phyloP scores from a whole-genome alignment of 1,140 invertebrate genomes.

The Aphelenchoides fujianensis region DNA sequence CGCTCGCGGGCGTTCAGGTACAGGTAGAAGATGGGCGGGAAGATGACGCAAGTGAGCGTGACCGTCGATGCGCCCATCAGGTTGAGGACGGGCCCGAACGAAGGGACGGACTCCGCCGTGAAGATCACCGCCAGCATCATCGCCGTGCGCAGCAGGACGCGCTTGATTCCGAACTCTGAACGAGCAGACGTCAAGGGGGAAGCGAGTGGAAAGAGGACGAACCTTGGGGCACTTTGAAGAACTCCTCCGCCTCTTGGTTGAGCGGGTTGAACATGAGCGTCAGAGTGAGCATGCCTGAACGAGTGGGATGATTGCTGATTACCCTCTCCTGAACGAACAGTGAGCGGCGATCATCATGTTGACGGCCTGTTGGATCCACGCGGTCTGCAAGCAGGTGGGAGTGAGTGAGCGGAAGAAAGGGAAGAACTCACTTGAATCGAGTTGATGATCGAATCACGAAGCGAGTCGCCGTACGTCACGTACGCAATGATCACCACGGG shows the following conservation, averaged over 20 bases:
- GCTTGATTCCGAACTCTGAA: constrained; percentile 75
- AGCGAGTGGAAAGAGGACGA: neutral
- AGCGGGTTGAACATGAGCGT: constrained; percentile 51
- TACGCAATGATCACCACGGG: constrained; percentile 57
- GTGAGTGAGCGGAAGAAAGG: neutral
- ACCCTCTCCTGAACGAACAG: too few relatives aligned
- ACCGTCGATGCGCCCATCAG: constrained; percentile 79
- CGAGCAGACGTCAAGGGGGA: neutral
- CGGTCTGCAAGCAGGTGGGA: constrained; percentile 53
- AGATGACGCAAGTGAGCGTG: constrained; percentile 76
- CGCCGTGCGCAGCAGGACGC: constrained; percentile 72
- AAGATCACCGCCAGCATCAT: constrained; percentile 73
- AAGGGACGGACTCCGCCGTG: constrained; percentile 76
- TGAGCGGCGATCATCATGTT: constrained; percentile 53
- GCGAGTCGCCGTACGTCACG: constrained; percentile 56
- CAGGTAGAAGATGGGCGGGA: constrained; percentile 79
- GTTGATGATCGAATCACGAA: constrained; percentile 57
- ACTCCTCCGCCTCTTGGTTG: constrained; percentile 61
- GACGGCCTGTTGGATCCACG: constrained; percentile 57
- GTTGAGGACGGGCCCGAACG: constrained; percentile 83
- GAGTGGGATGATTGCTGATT: too few relatives aligned
- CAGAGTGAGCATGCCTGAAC: too few relatives aligned
- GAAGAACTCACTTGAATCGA: constrained; percentile 44
- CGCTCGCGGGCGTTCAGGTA: constrained; percentile 64
- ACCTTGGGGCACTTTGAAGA: constrained; percentile 56